phyloP scores from a whole-genome alignment of 2,888 invertebrate genomes.

The Ptilodon capucinus region DNA sequence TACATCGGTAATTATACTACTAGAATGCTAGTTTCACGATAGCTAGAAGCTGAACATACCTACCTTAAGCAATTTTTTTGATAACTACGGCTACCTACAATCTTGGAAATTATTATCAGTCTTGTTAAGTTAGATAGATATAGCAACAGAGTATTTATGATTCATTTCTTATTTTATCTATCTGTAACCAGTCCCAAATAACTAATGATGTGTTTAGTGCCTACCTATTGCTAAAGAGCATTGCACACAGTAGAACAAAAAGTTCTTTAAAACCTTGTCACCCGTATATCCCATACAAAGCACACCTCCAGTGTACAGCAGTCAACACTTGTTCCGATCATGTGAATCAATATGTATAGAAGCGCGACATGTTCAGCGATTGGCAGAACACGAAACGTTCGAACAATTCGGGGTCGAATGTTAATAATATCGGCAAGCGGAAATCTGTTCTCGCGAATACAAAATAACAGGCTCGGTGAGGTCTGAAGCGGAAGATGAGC shows the following conservation, averaged over 20 bases:
- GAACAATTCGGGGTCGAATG: constrained; percentile 72
- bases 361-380: neutral
- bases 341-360: neutral
- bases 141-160: too few relatives aligned
- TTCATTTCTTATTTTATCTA: too few relatives aligned
- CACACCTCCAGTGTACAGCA: neutral
- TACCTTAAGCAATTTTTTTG: too few relatives aligned
- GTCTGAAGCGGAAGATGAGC: constrained; percentile 58
- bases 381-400: constrained; percentile 16
- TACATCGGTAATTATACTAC: too few relatives aligned
- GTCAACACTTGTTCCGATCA: neutral
- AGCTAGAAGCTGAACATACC: too few relatives aligned
- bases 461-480: constrained; percentile 58
- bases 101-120: too few relatives aligned
- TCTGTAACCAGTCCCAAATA: too few relatives aligned
- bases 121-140: too few relatives aligned
- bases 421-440: constrained; percentile 78
- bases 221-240: too few relatives aligned
- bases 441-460: constrained; percentile 73
- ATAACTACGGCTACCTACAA: too few relatives aligned
- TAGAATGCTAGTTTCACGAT: too few relatives aligned
- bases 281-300: neutral
- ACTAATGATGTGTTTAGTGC: too few relatives aligned
- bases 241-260: neutral
- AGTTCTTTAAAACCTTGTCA: neutral